Percentiles rank a stretch among this genome's conserved stretches.
phyloP scores from a whole-genome alignment of 2,113 vertebrate genomes.

The Podarcis cretensis region DNA sequence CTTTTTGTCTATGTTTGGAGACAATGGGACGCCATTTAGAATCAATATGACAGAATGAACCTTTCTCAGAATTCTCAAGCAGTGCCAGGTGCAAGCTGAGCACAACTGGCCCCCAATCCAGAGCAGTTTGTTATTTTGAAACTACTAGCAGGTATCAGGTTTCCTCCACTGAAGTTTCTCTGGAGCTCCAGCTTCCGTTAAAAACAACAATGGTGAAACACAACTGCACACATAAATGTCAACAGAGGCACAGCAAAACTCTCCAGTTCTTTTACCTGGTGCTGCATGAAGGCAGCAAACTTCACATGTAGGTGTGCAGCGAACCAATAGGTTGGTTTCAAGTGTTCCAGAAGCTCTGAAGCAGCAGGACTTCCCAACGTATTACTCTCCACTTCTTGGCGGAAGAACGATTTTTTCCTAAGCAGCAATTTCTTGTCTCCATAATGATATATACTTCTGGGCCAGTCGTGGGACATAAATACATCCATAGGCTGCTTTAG shows the following conservation, averaged over 20 bases:
- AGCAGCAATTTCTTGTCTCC: conserved; percentile 89
- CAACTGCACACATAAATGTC: not conserved
- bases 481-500: conserved; percentile 90
- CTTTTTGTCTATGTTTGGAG: no score
- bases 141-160: not conserved
- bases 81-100: no score
- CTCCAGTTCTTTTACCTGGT: conserved; percentile 78
- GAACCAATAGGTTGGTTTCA: conserved; percentile 96
- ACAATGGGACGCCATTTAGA: no score
- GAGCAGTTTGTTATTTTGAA: not conserved
- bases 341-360: conserved; percentile 89
- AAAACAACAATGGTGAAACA: not conserved
- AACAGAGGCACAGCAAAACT: not conserved
- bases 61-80: no score
- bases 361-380: conserved; percentile 92
- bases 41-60: no score
- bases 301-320: conserved; percentile 97
- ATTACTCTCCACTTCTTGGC: conserved; percentile 93
- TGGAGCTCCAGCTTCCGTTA: not conserved
- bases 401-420: conserved; percentile 91
- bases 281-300: conserved; percentile 94
- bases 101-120: not conserved
- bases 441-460: conserved; percentile 92
- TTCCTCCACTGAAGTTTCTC: not conserved
- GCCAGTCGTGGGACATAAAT: conserved; percentile 98